Evolutionary conservation across 2,888 invertebrate species (phyloP), one percentile per base, ranked within the genome.

Genomic region (Carpatolechia fugitivella): DNA sequence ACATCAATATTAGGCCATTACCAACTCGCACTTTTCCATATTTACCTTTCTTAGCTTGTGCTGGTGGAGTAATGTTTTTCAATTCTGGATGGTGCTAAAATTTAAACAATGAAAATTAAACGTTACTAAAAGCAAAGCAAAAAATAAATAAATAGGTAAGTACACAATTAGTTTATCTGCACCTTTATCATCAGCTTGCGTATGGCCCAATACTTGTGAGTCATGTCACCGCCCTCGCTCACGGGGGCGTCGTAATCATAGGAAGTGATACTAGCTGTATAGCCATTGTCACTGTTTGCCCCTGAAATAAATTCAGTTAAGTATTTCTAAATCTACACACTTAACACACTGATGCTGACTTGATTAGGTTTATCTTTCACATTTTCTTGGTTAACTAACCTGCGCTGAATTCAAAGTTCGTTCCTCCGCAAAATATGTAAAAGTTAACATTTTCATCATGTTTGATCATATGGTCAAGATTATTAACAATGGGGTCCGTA

Each of bases 241-340:
- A 99, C 82, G 0, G 98, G 98, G 0, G 98, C 95, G 76, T 98
- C 97, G 72, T 98, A 98, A 78, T 98, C 98, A 71, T 98, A 98
- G 2, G 95, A 96, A 1, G 97, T 97, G 47, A 96, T 91, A 70
- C 94, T 94, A 0, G 95, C 92, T 56, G 85, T 82, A 69, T 92
- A 95, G 30, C 5, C 66, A 68, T 0, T 78, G 0, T 64, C 77
- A 49, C 82, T 88, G 63, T 90, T 90, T 3, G 91, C 90, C 56
- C 91, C 91, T 91, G 64, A 72, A 68, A 49, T n/a, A 41, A 1
- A 20, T n/a, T n/a, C n/a, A n/a, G n/a, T n/a, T n/a, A n/a, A n/a
- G 24, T 24, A 24, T 24, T 24, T 3, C 3, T 24, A 24, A 24
- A 24, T 24, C 24, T 24, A n/a, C n/a, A n/a, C n/a, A n/a, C n/a